A percentile compares a stretch with the other conserved stretches of the same genome.
These are phyloP conservation scores for Parapsyche elsis DNA, from an alignment of 1,140 invertebrate species.

Conservation along the genomic window DNA sequence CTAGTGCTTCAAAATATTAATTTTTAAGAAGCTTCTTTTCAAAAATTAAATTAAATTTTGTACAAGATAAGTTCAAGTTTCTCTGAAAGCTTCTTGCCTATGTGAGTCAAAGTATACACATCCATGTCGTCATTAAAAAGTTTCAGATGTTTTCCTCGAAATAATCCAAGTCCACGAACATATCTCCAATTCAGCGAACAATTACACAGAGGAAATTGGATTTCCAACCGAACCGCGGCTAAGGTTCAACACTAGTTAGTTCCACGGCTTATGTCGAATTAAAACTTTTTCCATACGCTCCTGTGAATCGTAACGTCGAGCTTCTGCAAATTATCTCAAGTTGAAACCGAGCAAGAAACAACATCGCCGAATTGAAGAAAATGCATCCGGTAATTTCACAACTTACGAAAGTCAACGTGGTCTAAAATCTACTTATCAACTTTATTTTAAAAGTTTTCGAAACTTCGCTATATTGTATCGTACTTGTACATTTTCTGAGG, in stretches of 20 bases:
- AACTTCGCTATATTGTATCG: no score
- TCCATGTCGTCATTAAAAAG: slow-evolving; percentile 26
- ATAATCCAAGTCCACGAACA: slow-evolving; percentile 28
- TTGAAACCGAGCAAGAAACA: neutral
- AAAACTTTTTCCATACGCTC: slow-evolving; percentile 52
- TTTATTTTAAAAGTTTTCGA: no score
- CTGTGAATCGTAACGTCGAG: slow-evolving; percentile 34
- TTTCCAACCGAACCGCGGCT: slow-evolving; percentile 40
- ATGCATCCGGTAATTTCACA: no score
- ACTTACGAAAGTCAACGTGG: no score
- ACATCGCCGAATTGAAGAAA: no score
- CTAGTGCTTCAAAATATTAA: no score
- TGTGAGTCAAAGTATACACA: neutral
- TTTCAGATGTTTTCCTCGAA: slow-evolving; percentile 24
- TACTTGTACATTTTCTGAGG: no score
- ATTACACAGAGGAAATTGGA: slow-evolving; percentile 54
- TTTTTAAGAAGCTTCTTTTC: no score
- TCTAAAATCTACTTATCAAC: no score
- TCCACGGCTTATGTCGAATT: slow-evolving; percentile 50
- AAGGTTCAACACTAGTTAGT: slow-evolving; percentile 38
- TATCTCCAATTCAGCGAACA: slow-evolving; percentile 32
- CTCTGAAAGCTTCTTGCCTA: neutral
- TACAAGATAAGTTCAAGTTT: neutral
- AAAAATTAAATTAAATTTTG: no score
- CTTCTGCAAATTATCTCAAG: slow-evolving; percentile 36